phyloP scores from a whole-genome alignment of 1,140 invertebrate genomes.

The Anastrepha obliqua region DNA sequence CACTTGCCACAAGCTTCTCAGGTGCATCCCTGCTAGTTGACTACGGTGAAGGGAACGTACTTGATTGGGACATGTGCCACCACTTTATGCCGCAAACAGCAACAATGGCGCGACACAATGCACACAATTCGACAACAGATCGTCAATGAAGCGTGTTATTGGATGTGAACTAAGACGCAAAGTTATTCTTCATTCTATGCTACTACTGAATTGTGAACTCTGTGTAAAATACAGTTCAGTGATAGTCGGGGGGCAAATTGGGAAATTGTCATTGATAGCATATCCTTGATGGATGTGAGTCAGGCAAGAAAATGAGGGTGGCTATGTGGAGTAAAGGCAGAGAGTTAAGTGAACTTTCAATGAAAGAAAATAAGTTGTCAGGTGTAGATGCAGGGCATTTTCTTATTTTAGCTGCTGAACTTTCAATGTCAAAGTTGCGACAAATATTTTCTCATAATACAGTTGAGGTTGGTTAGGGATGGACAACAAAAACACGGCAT shows the following conservation, averaged over 20 bases:
- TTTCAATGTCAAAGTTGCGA: slow-evolving; percentile 49
- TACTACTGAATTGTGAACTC: background rate
- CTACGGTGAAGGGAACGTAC: slow-evolving; percentile 21
- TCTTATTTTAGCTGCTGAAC: slow-evolving; percentile 8
- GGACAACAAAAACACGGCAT: background rate
- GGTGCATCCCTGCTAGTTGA: background rate
- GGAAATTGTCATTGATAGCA: slow-evolving; percentile 20
- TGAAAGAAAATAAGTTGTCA: slow-evolving; percentile 1
- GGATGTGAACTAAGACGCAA: slow-evolving; percentile 53
- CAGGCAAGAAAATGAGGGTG: background rate
- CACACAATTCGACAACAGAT: slow-evolving; percentile 40
- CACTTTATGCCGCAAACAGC: slow-evolving; percentile 29
- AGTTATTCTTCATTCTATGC: slow-evolving; percentile 21
- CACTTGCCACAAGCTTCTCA: background rate
- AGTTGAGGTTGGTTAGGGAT: slow-evolving; percentile 21
- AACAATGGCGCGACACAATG: background rate
- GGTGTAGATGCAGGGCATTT: background rate
- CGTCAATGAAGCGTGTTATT: slow-evolving; percentile 59
- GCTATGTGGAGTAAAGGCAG: background rate
- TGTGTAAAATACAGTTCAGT: background rate
- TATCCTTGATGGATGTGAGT: background rate
- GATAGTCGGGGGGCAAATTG: background rate
- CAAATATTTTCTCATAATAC: slow-evolving; percentile 8
- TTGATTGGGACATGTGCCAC: slow-evolving; percentile 53
- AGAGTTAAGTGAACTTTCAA: background rate